These are phyloP conservation scores for Parauchenoglanis ngamensis DNA, from an alignment of 2,797 vertebrate species.

Conservation along the genomic window DNA sequence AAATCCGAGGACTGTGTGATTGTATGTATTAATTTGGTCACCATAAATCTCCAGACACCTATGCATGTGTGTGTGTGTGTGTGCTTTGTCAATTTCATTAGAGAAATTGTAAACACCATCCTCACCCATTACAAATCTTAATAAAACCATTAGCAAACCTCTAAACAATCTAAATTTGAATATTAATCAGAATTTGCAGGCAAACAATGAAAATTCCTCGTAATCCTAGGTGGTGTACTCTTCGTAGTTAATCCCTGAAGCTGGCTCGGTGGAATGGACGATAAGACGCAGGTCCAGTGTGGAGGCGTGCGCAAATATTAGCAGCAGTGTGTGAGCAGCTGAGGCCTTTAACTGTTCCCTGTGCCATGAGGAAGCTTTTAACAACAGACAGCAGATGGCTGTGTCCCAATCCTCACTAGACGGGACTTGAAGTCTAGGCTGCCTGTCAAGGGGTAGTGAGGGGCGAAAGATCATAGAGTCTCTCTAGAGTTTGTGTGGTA, in stretches of 20 bases:
- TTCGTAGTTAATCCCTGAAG: constrained; percentile 11
- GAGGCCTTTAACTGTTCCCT: background rate
- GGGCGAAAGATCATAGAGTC: background rate
- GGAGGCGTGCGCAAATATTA: constrained; percentile 13
- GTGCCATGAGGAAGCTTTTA: constrained; percentile 12
- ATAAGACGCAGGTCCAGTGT: constrained; percentile 4
- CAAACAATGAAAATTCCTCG: background rate
- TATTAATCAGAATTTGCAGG: background rate
- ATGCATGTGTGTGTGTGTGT: background rate
- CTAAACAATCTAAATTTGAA: background rate
- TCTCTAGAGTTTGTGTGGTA: constrained; percentile 8
- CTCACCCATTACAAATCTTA: background rate
- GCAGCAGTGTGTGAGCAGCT: constrained; percentile 22
- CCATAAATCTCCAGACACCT: background rate
- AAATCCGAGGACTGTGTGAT: background rate
- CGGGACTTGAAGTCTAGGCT: constrained; percentile 6
- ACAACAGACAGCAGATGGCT: constrained; percentile 24
- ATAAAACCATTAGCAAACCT: background rate
- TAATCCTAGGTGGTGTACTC: background rate
- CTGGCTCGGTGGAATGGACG: constrained; percentile 11
- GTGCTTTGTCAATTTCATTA: background rate
- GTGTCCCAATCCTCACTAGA: background rate
- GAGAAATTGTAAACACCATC: background rate
- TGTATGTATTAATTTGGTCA: background rate
- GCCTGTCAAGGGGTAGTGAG: constrained; percentile 9